Conservation (phyloP, 2,797 vertebrate species). For the Capromys pilorides region DNA sequence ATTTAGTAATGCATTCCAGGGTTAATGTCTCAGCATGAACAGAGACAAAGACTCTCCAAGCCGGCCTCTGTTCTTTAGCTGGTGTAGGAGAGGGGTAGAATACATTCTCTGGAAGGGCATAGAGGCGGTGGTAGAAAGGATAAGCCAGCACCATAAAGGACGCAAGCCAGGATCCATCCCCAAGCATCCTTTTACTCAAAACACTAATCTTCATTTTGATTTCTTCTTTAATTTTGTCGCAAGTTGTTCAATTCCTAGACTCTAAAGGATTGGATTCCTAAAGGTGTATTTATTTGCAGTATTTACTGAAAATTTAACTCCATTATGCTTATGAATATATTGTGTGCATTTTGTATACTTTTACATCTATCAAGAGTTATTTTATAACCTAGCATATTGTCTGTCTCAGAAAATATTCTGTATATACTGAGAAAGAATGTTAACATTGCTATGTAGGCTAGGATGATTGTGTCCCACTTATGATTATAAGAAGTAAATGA, state of each 20-base stretch:
- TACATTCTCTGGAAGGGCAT: too few relatives aligned
- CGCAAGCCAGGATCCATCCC: too few relatives aligned
- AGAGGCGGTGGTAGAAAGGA: too few relatives aligned
- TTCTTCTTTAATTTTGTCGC: neutral
- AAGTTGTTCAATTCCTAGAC: neutral
- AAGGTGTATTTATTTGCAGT: neutral
- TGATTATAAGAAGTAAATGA: neutral
- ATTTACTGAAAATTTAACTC: neutral
- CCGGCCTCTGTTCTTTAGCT: too few relatives aligned
- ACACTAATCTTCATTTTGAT: neutral
- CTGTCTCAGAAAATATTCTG: neutral
- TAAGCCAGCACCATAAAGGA: too few relatives aligned
- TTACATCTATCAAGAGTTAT: neutral
- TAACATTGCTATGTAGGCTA: neutral
- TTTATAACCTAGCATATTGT: neutral
- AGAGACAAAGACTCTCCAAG: too few relatives aligned
- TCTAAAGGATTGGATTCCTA: neutral
- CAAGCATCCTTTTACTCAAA: neutral
- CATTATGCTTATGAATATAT: neutral
- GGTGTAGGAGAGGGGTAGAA: too few relatives aligned
- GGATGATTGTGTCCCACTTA: neutral
- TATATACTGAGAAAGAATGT: neutral
- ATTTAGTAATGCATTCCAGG: too few relatives aligned
- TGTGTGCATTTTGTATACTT: neutral
- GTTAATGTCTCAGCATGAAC: too few relatives aligned